These are phyloP conservation scores for Cybosia mesomella DNA, from an alignment of 2,888 invertebrate species.

Conservation along the genomic window DNA sequence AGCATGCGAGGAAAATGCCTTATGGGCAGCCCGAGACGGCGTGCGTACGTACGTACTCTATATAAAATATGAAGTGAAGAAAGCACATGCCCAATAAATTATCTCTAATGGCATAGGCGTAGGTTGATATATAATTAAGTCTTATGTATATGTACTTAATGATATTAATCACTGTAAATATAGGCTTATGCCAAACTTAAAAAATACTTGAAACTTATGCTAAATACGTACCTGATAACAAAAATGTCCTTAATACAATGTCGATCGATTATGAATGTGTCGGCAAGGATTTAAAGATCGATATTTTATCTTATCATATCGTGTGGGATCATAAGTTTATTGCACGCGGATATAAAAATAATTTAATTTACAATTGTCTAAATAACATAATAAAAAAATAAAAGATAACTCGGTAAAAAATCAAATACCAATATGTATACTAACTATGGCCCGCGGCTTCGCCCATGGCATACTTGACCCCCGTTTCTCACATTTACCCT, in stretches of 20 bases:
- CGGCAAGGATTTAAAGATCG: conserved; percentile 23
- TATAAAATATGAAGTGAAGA: too few relatives aligned
- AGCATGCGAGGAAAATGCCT: too few relatives aligned
- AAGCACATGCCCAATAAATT: not conserved
- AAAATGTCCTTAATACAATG: conserved; percentile 58
- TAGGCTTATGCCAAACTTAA: not conserved
- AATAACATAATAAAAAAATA: not conserved
- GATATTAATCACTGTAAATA: not conserved
- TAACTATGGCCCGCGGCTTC: too few relatives aligned
- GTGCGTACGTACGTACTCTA: too few relatives aligned
- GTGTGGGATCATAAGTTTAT: conserved; percentile 23
- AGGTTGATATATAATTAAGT: not conserved
- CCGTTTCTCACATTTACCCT: too few relatives aligned
- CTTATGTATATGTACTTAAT: not conserved
- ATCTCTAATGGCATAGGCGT: not conserved
- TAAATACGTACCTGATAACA: conserved; percentile 54
- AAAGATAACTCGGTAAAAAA: not conserved
- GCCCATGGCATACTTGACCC: too few relatives aligned
- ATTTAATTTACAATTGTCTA: not conserved
- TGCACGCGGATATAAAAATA: conserved; percentile 9
- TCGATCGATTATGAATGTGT: conserved; percentile 37
- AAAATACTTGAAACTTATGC: conserved; percentile 10
- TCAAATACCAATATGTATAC: too few relatives aligned
- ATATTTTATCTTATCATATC: conserved; percentile 35
- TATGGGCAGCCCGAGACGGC: too few relatives aligned